Conservation (phyloP, 2,888 invertebrate species). For the Apodemia mormo region DNA sequence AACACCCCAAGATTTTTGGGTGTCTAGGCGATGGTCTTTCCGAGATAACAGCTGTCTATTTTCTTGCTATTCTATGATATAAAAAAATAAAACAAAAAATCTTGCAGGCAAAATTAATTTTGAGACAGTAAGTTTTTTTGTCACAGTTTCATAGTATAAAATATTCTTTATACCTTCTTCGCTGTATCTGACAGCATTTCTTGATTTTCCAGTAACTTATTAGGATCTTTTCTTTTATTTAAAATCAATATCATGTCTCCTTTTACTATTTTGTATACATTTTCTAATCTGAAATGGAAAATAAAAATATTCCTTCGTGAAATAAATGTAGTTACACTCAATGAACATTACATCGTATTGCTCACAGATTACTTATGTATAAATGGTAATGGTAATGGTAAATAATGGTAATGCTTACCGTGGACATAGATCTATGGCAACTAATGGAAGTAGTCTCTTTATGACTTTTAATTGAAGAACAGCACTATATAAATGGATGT, state of each 20-base stretch:
- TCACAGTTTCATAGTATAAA: no score
- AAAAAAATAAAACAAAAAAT: no score
- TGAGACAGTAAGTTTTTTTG: no score
- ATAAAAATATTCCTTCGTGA: background rate
- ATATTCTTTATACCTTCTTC: slow-evolving; percentile 47
- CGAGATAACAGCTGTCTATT: no score
- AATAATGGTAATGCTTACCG: slow-evolving; percentile 47
- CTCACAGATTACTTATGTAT: no score
- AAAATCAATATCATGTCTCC: slow-evolving; percentile 49
- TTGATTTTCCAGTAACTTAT: slow-evolving; percentile 32
- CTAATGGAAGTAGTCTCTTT: slow-evolving; percentile 46
- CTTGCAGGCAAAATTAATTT: no score
- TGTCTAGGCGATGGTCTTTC: no score
- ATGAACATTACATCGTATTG: background rate
- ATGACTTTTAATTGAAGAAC: slow-evolving; percentile 43
- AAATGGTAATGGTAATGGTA: no score
- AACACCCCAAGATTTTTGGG: no score
- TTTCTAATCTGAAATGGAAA: slow-evolving; percentile 49
- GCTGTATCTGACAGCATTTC: slow-evolving; percentile 51
- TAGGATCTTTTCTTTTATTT: slow-evolving; percentile 35
- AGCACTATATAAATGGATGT: background rate
- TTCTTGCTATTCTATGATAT: no score
- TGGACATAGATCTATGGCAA: slow-evolving; percentile 47
- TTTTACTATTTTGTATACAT: slow-evolving; percentile 48
- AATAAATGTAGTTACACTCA: background rate